These are phyloP conservation scores for Crambe crambe DNA, from an alignment of 37 sponge, comb jelly and placozoan species.

Conservation along the genomic window DNA sequence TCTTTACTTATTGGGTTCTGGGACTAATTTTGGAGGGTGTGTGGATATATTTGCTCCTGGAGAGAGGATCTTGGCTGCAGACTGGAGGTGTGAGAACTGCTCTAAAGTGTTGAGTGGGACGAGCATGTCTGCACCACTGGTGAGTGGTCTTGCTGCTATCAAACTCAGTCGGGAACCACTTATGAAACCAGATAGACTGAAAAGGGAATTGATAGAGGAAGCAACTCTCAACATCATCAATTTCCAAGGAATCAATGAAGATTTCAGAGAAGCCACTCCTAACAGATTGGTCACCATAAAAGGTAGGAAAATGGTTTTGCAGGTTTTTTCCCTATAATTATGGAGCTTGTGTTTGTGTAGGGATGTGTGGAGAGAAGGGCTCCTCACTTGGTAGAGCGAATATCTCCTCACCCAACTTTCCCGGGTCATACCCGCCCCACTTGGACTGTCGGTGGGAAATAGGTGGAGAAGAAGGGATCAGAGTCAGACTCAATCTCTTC, in stretches of 20 bases:
- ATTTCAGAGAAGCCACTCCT: slow-evolving; percentile 8
- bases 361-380: slow-evolving; percentile 42
- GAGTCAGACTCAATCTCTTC: slow-evolving; percentile 19
- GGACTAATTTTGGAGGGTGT: slow-evolving; percentile 66
- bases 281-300: slow-evolving; percentile 35
- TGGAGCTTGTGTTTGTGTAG: neutral
- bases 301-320: slow-evolving; percentile 17
- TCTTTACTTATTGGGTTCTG: slow-evolving; percentile 31
- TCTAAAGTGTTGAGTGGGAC: slow-evolving; percentile 54
- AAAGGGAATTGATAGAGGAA: slow-evolving; percentile 26
- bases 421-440: slow-evolving; percentile 32
- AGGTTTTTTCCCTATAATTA: neutral
- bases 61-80: slow-evolving; percentile 37
- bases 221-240: slow-evolving; percentile 24
- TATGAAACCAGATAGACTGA: slow-evolving; percentile 42
- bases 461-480: neutral
- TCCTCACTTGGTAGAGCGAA: neutral
- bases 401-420: slow-evolving; percentile 42
- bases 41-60: slow-evolving; percentile 79
- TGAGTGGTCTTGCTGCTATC: slow-evolving; percentile 60
- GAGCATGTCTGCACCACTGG: slow-evolving; percentile 69
- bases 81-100: slow-evolving; percentile 32
- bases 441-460: slow-evolving; percentile 47
- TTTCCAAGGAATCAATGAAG: slow-evolving; percentile 19
- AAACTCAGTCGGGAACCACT: slow-evolving; percentile 36